These are phyloP conservation scores for Agelastica alni DNA, from an alignment of 2,888 invertebrate genomes.

Conservation along the genomic window DNA sequence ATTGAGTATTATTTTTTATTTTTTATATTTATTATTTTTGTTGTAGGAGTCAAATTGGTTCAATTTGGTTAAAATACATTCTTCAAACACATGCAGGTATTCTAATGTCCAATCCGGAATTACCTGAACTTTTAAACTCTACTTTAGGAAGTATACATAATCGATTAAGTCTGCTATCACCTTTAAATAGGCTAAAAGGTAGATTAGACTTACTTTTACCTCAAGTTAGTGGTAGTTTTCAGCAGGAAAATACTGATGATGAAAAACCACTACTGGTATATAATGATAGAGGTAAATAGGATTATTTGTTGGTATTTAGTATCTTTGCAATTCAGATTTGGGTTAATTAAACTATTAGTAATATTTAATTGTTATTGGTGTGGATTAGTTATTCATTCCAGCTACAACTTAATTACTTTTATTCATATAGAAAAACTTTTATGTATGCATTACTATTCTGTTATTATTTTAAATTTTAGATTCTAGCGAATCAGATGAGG, in stretches of 20 bases:
- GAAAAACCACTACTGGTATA: slow-evolving; percentile 60
- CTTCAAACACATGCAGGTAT: slow-evolving; percentile 65
- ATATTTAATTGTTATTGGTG: too few species aligned
- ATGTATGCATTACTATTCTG: too few species aligned
- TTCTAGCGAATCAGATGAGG: slow-evolving; percentile 50
- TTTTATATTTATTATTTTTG: too few species aligned
- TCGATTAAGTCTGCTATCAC: slow-evolving; percentile 59
- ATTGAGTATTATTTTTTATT: slow-evolving; percentile 6
- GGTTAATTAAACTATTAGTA: too few species aligned
- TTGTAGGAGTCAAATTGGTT: slow-evolving; percentile 60
- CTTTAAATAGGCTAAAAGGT: slow-evolving; percentile 64
- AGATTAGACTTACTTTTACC: slow-evolving; percentile 65
- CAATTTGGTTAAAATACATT: slow-evolving; percentile 65
- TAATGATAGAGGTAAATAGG: slow-evolving; percentile 61
- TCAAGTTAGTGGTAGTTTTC: slow-evolving; percentile 56
- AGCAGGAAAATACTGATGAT: slow-evolving; percentile 46
- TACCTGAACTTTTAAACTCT: slow-evolving; percentile 61
- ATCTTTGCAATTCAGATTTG: too few species aligned
- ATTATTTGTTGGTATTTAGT: too few species aligned
- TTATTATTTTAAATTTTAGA: too few species aligned
- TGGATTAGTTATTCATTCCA: too few species aligned
- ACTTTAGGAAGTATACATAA: slow-evolving; percentile 64
- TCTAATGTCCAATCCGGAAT: slow-evolving; percentile 65
- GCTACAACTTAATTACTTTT: too few species aligned
- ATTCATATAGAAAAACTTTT: too few species aligned